These are phyloP conservation scores for Ceratina australensis DNA, from an alignment of 1,140 invertebrate genomes.

Conservation along the genomic window DNA sequence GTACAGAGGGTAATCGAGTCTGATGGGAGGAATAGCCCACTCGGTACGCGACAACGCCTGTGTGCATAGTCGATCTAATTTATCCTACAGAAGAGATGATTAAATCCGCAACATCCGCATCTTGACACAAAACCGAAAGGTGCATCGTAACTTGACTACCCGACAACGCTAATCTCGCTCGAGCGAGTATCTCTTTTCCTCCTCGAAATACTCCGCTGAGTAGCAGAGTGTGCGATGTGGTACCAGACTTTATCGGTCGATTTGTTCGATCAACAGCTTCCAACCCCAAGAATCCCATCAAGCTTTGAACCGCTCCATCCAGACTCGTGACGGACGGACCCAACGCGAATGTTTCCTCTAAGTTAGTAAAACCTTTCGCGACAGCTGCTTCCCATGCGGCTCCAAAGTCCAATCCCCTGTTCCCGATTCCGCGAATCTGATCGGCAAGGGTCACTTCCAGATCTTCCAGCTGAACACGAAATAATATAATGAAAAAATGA, in stretches of 20 bases:
- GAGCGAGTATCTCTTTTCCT: slow-evolving; percentile 92
- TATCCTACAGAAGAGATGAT: slow-evolving; percentile 92
- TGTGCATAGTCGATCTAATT: slow-evolving; percentile 53
- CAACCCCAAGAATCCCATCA: slow-evolving; percentile 93
- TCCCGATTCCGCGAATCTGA: slow-evolving; percentile 90
- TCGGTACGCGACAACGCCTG: not conserved
- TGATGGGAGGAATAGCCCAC: not conserved
- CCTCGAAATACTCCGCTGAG: slow-evolving; percentile 93
- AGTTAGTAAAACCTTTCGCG: slow-evolving; percentile 83
- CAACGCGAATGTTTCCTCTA: slow-evolving; percentile 95
- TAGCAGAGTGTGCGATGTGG: slow-evolving; percentile 89
- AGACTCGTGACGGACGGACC: slow-evolving; percentile 87
- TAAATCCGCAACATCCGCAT: slow-evolving; percentile 89
- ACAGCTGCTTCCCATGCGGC: slow-evolving; percentile 86
- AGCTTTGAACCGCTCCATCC: slow-evolving; percentile 93
- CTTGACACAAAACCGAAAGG: slow-evolving; percentile 84
- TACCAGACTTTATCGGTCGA: slow-evolving; percentile 88
- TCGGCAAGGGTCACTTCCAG: slow-evolving; percentile 94
- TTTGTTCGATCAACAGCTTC: slow-evolving; percentile 92
- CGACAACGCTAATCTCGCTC: slow-evolving; percentile 89
- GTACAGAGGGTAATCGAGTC: not conserved
- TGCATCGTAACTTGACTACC: slow-evolving; percentile 89
- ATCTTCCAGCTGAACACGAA: slow-evolving; percentile 92
- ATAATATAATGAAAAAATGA: too few relatives aligned
- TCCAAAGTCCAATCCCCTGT: slow-evolving; percentile 81